These are phyloP conservation scores for Saturnia pavonia DNA, from an alignment of 2,888 invertebrate species.

Conservation along the genomic window DNA sequence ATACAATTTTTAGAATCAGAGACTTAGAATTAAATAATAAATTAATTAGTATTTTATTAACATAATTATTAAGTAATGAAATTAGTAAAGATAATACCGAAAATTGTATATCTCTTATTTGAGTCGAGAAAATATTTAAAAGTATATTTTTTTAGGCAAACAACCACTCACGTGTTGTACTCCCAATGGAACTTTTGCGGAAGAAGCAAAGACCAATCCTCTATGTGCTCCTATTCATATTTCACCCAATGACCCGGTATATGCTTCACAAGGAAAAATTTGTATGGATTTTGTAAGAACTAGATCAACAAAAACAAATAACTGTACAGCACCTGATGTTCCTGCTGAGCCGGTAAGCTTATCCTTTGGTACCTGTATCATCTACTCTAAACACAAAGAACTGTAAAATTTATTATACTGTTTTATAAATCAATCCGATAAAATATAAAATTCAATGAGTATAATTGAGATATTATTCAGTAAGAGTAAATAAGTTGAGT, in stretches of 20 bases:
- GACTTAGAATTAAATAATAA: too few species aligned
- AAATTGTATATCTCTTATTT: too few species aligned
- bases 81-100: too few species aligned
- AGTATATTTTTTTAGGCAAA: too few species aligned
- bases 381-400: not conserved
- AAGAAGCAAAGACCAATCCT: constrained; percentile 21
- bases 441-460: too few species aligned
- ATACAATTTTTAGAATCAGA: too few species aligned
- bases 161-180: constrained; percentile 23
- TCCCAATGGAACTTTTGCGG: constrained; percentile 20
- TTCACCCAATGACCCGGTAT: constrained; percentile 25
- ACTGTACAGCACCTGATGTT: constrained; percentile 11
- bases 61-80: too few species aligned
- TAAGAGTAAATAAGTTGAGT: too few species aligned
- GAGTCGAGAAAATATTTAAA: too few species aligned
- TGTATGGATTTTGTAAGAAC: constrained; percentile 29
- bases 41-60: too few species aligned
- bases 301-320: constrained; percentile 17
- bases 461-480: too few species aligned
- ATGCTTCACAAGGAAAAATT: constrained; percentile 20
- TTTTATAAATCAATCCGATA: too few species aligned
- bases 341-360: constrained; percentile 25
- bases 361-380: not conserved
- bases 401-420: not conserved
- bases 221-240: constrained; percentile 28